Percentiles rank a stretch among this genome's conserved stretches.
These are phyloP conservation scores for Diceros bicornis DNA, from an alignment of 2,797 vertebrate genomes.

Conservation along the genomic window DNA sequence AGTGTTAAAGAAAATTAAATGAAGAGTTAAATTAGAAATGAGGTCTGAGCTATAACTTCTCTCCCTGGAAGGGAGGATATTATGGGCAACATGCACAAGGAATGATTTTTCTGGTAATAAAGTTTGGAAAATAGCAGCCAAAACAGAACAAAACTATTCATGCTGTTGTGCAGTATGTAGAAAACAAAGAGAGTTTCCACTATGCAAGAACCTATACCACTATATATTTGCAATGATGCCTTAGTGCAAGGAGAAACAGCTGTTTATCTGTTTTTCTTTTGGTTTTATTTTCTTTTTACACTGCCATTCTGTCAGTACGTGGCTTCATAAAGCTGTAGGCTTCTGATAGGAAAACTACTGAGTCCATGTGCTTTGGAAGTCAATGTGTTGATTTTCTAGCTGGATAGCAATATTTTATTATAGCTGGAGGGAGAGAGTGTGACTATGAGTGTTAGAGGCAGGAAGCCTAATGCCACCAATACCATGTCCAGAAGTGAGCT, in stretches of 20 bases:
- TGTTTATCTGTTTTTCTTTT: conserved; percentile 79
- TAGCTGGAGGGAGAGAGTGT: conserved; percentile 29
- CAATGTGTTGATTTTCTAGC: conserved; percentile 66
- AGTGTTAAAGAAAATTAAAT: conserved; percentile 71
- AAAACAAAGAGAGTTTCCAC: background rate
- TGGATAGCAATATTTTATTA: conserved; percentile 59
- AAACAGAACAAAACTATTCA: conserved; percentile 56
- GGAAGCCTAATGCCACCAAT: background rate
- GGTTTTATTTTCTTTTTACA: conserved; percentile 79
- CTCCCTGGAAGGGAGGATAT: conserved; percentile 38
- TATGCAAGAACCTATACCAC: background rate
- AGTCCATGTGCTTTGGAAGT: conserved; percentile 73
- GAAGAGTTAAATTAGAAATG: conserved; percentile 66
- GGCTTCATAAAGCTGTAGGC: conserved; percentile 81
- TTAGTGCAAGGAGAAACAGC: conserved; percentile 62
- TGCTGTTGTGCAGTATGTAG: background rate
- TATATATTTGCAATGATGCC: conserved; percentile 18
- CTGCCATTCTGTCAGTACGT: conserved; percentile 62
- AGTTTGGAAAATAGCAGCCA: conserved; percentile 65
- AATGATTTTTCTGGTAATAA: conserved; percentile 73
- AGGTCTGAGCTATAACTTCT: conserved; percentile 18
- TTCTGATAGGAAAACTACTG: conserved; percentile 59
- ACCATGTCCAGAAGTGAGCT: background rate
- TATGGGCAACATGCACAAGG: conserved; percentile 9
- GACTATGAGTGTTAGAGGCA: background rate